These are phyloP conservation scores for Gryon sp. DNA, from an alignment of 1,140 invertebrate species.

Conservation along the genomic window DNA sequence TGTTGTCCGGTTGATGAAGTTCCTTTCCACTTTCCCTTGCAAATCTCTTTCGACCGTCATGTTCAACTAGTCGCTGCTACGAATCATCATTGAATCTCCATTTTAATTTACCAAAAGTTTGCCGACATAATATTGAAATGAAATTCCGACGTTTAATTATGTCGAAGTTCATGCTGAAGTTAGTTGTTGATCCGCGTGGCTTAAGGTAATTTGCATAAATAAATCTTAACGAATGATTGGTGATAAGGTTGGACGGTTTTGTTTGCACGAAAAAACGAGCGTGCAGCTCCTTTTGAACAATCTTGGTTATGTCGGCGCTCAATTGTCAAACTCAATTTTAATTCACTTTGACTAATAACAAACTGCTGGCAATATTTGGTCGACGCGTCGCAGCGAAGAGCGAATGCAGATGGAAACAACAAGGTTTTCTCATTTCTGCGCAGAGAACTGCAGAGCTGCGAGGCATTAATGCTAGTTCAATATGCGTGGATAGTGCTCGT, in stretches of 20 bases:
- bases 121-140: slow-evolving; percentile 27
- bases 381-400: slow-evolving; percentile 16
- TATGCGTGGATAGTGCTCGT: slow-evolving; percentile 62
- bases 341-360: slow-evolving; percentile 47
- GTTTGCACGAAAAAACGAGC: slow-evolving; percentile 2
- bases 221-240: slow-evolving; percentile 43
- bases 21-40: neutral
- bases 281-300: slow-evolving; percentile 26
- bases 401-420: neutral
- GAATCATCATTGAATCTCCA: slow-evolving; percentile 5
- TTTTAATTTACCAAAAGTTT: slow-evolving; percentile 30
- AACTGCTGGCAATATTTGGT: slow-evolving; percentile 44
- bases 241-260: slow-evolving; percentile 11
- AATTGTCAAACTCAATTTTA: slow-evolving; percentile 59
- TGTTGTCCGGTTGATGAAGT: slow-evolving; percentile 25
- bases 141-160: slow-evolving; percentile 29
- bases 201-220: slow-evolving; percentile 46
- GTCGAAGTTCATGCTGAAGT: slow-evolving; percentile 20
- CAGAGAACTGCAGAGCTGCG: slow-evolving; percentile 47
- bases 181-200: slow-evolving; percentile 25
- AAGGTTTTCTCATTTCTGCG: slow-evolving; percentile 42
- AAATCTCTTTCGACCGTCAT: too few relatives aligned
- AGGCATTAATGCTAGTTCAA: slow-evolving; percentile 67
- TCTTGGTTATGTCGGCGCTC: slow-evolving; percentile 43
- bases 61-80: too few relatives aligned